These are phyloP conservation scores for Toxonevra muliebris DNA, from an alignment of 2,888 invertebrate species.

Conservation along the genomic window DNA sequence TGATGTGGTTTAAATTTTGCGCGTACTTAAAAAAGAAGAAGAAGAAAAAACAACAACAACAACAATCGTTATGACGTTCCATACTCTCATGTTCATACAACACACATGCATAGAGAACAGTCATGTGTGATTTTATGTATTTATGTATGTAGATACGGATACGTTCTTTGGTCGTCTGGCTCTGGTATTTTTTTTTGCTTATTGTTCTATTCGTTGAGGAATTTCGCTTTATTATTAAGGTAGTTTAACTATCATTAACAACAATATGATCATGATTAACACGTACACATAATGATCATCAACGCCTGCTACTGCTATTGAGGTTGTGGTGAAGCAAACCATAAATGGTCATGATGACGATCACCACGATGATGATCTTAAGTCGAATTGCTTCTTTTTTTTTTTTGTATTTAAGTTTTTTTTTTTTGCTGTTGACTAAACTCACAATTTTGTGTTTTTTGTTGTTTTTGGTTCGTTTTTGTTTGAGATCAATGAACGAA, in stretches of 20 bases:
- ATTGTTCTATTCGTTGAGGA: not conserved
- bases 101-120: not conserved
- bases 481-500: slow-evolving; percentile 21
- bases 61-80: not conserved
- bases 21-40: not conserved
- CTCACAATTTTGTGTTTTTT: not conserved
- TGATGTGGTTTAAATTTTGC: slow-evolving; percentile 13
- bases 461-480: too few species aligned
- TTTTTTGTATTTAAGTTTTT: not conserved
- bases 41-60: not conserved
- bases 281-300: too few species aligned
- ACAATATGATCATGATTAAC: too few species aligned
- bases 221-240: too few species aligned
- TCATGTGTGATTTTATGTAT: slow-evolving; percentile 5
- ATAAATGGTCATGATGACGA: too few species aligned
- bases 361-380: not conserved
- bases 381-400: not conserved
- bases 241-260: too few species aligned
- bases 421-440: slow-evolving; percentile 2
- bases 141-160: slow-evolving; percentile 18
- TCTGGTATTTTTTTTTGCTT: not conserved
- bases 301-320: not conserved
- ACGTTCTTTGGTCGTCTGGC: not conserved
- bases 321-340: not conserved
- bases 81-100: not conserved